A percentile compares a stretch with the other conserved stretches of the same genome.
Conservation (phyloP, 1,140 invertebrate genomes). For the Frieseomelitta varia region DNA sequence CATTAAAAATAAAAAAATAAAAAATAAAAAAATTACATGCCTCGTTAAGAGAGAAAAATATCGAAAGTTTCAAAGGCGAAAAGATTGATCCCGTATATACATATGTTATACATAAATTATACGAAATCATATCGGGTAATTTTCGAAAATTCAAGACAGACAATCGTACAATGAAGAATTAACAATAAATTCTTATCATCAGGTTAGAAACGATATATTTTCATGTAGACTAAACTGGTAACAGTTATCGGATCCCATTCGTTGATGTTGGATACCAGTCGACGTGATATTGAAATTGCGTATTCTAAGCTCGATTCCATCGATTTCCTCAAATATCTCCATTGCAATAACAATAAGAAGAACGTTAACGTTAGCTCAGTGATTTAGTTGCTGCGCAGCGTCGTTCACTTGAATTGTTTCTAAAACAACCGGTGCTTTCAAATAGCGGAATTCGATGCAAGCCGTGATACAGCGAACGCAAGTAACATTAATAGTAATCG, state of each 20-base stretch:
- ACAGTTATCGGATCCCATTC: constrained; percentile 9
- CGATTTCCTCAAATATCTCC: constrained; percentile 21
- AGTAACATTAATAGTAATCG: background rate
- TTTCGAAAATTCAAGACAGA: too few species aligned
- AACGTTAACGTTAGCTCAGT: constrained; percentile 3
- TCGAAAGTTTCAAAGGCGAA: too few species aligned
- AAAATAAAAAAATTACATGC: too few species aligned
- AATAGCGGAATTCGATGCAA: background rate
- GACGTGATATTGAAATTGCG: background rate
- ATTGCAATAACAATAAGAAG: constrained; percentile 26
- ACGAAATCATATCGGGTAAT: too few species aligned
- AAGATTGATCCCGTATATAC: too few species aligned
- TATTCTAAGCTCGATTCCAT: constrained; percentile 27
- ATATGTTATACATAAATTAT: too few species aligned
- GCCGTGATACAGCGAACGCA: background rate
- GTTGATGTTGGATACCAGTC: constrained; percentile 2
- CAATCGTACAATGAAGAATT: background rate
- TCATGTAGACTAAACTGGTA: background rate
- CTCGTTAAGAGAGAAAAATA: too few species aligned
- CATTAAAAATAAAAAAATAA: too few species aligned
- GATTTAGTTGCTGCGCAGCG: background rate
- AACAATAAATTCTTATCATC: background rate
- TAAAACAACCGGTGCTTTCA: background rate
- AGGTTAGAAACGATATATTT: background rate
- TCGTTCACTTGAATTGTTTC: background rate